Base-by-base conservation (phyloP, 2,113 vertebrate genomes). In the Turdus rufiventris region DNA sequence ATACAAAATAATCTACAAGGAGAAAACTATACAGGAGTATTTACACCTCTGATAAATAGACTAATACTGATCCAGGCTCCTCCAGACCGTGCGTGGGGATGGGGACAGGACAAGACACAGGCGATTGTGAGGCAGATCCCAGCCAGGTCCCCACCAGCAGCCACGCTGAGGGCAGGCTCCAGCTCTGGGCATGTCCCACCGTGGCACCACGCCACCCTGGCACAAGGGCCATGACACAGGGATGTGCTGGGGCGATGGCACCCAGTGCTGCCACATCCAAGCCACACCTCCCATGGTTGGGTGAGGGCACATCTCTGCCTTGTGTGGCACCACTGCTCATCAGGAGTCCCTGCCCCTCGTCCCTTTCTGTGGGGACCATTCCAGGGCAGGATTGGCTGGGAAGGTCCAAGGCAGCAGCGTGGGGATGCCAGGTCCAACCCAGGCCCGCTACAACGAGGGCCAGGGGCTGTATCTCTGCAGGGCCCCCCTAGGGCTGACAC, bases 31-130 rank as follows among this genome's bases (percentile, higher is more conserved):
- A 99, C 98, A 99, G 94, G 98, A 98, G 96, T 99, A 99, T 99
- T 97, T 99, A 99, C 99, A 99, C 92, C 97, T 98, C 98, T 98
- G 98, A 99, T 99, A 99, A 99, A 99, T 98, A 99, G 98, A 98
- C 96, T 97, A 98, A 99, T 97, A 98, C 98, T 99, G 98, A 93
- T 93, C 96, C 97, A 96, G 93, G 94, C 12, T 94, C 92, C 77
- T 90, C 89, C 92, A 92, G 95, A 83, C 86, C 58, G 54, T 78
- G 94, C 10, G 5, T 2, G 2, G 33, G 60, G 43, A 62, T 14
- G 14, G 33, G 90, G 67, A 56, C n/a, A 14, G 88, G 82, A 75
- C 48, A 43, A 9, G 68, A 78, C 58, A 63, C 2, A 3, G 76
- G 73, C 1, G 7, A 68, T 2, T 16, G 42, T 29, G 42, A 78